phyloP scores from a whole-genome alignment of 2,797 vertebrate genomes.

The Loris lydekkerianus region DNA sequence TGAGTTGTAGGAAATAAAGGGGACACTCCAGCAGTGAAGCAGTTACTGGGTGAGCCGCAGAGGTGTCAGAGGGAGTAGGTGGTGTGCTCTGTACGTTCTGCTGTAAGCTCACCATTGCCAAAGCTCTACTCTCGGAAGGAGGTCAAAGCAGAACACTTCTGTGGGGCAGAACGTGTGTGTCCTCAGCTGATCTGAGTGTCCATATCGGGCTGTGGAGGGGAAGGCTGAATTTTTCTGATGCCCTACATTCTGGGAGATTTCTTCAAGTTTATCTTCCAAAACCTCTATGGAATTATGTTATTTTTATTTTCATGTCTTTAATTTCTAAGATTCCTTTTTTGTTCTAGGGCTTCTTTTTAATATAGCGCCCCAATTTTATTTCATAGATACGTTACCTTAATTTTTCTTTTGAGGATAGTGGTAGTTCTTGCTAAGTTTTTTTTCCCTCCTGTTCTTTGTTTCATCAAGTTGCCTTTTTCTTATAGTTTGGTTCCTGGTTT shows the following conservation, averaged over 20 bases:
- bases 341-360: not conserved
- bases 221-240: not conserved
- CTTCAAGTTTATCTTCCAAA: not conserved
- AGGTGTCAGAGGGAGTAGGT: rapidly evolving
- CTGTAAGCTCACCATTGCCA: rapidly evolving
- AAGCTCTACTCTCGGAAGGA: not conserved
- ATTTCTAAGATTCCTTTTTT: not conserved
- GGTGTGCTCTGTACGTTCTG: not conserved
- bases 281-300: not conserved
- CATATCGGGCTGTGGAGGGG: rapidly evolving
- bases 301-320: not conserved
- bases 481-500: not conserved
- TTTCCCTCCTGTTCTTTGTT: not conserved
- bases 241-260: not conserved
- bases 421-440: not conserved
- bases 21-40: rapidly evolving
- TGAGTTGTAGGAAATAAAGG: not conserved
- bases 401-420: not conserved
- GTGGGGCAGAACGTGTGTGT: not conserved
- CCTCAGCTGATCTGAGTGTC: not conserved
- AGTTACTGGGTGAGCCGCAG: rapidly evolving
- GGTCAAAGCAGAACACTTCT: not conserved
- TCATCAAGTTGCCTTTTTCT: not conserved
- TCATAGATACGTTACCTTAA: not conserved
- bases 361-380: not conserved